Evolutionary conservation across 2,888 invertebrate species (phyloP), one percentile per base, ranked within the genome.

Genomic region (Aphidoletes aphidimyza): DNA sequence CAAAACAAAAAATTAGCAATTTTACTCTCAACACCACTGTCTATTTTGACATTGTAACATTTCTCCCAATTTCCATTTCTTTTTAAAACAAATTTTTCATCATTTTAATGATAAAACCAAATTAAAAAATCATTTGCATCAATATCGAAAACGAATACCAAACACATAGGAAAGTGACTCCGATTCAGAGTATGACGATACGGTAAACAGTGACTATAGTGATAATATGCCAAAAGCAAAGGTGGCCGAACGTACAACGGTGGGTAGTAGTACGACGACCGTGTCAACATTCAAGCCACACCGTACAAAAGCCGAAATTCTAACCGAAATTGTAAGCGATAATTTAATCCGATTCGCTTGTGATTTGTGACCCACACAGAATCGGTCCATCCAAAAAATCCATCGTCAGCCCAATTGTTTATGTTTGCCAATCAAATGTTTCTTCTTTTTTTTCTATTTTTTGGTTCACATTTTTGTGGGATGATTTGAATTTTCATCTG

Each of bases 401-500:
- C 26, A 81, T 19, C 78, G 45, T 83, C 84, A 39, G 34, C 81
- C 26, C n/a, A 14, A 5, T 34, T 30, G 30, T 69, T 3, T 69
- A 69, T 17, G 69, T 69, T 22, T 81, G 39, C 81, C 81, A 81
- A 81, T 81, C 36, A 81, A n/a, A 39, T 37, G 6, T 81, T 9
- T 39, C 37, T 81, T 37, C 37, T 30, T 81, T 39, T 22, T 39
- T 26, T 83, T 83, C 14, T 36, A 39, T 22, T 83, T 22, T 83
- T 39, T 39, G 37, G 34, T 83, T 83, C 83, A 39, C 37, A 39
- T 85, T 83, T 78, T 83, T n/a, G n/a, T 86, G 30, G 83, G 81
- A n/a, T 81, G 19, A 26, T n/a, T 69, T 11, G 22, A 36, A 11
- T 37, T 85, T 26, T 86, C 85, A 36, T 84, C 84, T 85, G 86